Evolutionary conservation across 2,113 vertebrate species (phyloP).

Genomic region (Lucifuga dentata): DNA sequence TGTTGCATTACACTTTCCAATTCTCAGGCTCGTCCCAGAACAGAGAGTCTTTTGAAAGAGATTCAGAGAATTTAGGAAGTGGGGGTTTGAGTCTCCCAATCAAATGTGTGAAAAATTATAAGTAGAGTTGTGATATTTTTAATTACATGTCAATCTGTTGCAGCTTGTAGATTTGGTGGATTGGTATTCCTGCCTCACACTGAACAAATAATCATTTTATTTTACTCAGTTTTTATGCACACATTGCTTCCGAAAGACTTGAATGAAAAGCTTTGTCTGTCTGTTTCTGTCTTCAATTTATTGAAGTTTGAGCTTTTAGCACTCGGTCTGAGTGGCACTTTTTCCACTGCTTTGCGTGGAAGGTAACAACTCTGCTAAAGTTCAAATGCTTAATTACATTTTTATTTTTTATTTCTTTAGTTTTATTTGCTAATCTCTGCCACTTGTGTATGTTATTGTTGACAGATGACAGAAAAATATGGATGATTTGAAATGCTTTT

Average conservation of each 20-base stretch:
- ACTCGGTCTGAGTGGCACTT: conserved; percentile 3
- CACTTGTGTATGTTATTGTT: conserved; percentile 2
- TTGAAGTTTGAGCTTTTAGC: conserved; percentile 5
- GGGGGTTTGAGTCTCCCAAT: neutral
- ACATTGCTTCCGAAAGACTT: conserved; percentile 35
- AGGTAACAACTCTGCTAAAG: conserved; percentile 1
- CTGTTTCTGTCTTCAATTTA: conserved; percentile 13
- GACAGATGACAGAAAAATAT: conserved; percentile 10
- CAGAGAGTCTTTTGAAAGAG: conserved; percentile 72
- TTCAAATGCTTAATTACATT: conserved; percentile 21
- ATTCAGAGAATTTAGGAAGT: conserved; percentile 35
- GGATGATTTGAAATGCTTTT: conserved; percentile 42
- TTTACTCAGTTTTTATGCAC: conserved; percentile 13
- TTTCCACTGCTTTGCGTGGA: conserved; percentile 11
- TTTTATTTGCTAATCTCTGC: conserved; percentile 1
- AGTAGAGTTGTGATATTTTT: conserved; percentile 12
- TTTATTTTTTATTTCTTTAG: conserved; percentile 23
- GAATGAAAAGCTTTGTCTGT: conserved; percentile 37
- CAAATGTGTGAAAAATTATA: conserved; percentile 11
- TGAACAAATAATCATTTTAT: conserved; percentile 34
- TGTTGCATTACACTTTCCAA: conserved; percentile 70
- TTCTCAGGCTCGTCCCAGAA: conserved; percentile 48
- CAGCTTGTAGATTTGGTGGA: neutral
- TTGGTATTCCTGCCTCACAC: conserved; percentile 26
- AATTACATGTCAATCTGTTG: neutral